phyloP scores from a whole-genome alignment of 2,113 vertebrate species.

The Xiphophorus maculatus region DNA sequence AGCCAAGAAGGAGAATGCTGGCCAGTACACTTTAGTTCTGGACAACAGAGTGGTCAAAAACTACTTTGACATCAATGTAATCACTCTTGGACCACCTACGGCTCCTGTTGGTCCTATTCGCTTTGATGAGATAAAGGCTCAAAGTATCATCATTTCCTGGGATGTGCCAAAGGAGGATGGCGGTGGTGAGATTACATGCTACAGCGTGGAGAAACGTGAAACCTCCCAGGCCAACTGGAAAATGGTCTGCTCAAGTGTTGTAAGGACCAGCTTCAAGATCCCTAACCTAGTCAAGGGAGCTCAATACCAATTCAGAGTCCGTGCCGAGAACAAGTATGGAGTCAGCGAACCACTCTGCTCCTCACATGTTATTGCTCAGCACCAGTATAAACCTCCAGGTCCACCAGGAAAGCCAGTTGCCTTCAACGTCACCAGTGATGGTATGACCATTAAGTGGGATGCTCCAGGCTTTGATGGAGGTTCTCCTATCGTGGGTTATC shows the following conservation, averaged over 20 bases:
- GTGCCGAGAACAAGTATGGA: slow-evolving; percentile 95
- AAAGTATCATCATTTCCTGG: slow-evolving; percentile 95
- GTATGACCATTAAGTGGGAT: slow-evolving; percentile 96
- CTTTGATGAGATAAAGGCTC: slow-evolving; percentile 95
- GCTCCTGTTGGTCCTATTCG: slow-evolving; percentile 90
- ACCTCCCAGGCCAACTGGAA: slow-evolving; percentile 96
- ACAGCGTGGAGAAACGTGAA: slow-evolving; percentile 97
- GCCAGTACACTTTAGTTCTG: slow-evolving; percentile 94
- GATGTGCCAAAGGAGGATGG: slow-evolving; percentile 91
- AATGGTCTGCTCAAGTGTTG: slow-evolving; percentile 94
- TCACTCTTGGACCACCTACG: slow-evolving; percentile 91
- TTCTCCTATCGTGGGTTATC: slow-evolving; percentile 92
- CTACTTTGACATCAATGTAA: slow-evolving; percentile 87
- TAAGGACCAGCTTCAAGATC: slow-evolving; percentile 93
- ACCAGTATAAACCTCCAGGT: slow-evolving; percentile 96
- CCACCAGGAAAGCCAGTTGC: slow-evolving; percentile 92
- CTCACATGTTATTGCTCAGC: slow-evolving; percentile 87
- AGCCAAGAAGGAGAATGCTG: slow-evolving; percentile 91
- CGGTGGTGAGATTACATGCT: slow-evolving; percentile 95
- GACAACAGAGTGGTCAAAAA: slow-evolving; percentile 91
- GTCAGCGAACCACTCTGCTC: slow-evolving; percentile 90
- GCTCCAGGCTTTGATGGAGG: slow-evolving; percentile 93
- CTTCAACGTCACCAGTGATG: slow-evolving; percentile 94
- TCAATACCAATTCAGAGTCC: slow-evolving; percentile 95
- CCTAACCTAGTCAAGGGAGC: slow-evolving; percentile 92